These are phyloP conservation scores for Ramphastos sulfuratus DNA, from an alignment of 2,113 vertebrate species.

Conservation along the genomic window DNA sequence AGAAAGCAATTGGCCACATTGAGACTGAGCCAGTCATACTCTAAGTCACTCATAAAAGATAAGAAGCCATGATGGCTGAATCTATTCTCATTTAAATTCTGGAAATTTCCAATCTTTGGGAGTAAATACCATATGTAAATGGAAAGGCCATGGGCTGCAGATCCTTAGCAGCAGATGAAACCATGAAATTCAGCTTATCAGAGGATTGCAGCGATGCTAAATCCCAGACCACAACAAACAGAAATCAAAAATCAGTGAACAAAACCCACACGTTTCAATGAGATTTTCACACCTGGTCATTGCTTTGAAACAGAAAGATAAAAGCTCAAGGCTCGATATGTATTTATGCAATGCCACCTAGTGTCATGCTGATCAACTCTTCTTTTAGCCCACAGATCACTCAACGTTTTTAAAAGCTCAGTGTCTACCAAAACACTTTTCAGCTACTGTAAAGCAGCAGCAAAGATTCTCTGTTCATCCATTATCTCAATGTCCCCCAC, in stretches of 20 bases:
- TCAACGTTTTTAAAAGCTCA: background rate
- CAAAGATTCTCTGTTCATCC: background rate
- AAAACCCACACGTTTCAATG: background rate
- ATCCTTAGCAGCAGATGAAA: background rate
- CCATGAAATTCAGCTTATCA: background rate
- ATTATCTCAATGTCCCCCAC: background rate
- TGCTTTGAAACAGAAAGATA: background rate
- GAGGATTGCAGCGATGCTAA: background rate
- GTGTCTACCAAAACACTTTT: background rate
- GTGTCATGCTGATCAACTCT: background rate
- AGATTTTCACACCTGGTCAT: background rate
- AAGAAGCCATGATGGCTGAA: background rate
- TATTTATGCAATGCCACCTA: slow-evolving; percentile 64
- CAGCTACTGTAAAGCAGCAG: background rate
- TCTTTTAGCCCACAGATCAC: background rate
- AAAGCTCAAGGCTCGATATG: background rate
- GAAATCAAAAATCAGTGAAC: background rate
- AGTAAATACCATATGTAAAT: background rate
- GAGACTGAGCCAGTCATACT: background rate
- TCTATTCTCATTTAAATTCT: background rate
- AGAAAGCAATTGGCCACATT: background rate
- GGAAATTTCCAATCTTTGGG: background rate
- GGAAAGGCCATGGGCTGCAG: background rate
- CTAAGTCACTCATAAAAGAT: background rate
- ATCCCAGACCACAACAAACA: background rate